phyloP scores from a whole-genome alignment of 2,113 vertebrate genomes.

The Andinoacara biseriatus region DNA sequence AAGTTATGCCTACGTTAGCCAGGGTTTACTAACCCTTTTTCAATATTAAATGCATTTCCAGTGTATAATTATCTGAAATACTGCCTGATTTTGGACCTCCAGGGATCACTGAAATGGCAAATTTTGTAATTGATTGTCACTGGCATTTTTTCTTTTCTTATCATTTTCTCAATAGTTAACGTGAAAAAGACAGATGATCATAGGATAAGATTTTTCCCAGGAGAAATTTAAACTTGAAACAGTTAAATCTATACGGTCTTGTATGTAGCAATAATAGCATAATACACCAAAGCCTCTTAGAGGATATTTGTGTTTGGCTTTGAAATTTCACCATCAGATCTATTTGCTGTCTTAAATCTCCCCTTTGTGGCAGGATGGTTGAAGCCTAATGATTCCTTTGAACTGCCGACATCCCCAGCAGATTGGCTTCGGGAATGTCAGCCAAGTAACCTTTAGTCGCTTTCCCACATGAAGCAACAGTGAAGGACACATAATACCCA shows the following conservation, averaged over 20 bases:
- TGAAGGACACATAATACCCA: constrained; percentile 42
- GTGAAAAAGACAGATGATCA: neutral
- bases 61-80: neutral
- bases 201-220: constrained; percentile 62
- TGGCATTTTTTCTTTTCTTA: neutral
- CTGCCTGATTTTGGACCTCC: neutral
- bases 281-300: constrained; percentile 73
- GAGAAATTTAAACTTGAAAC: constrained; percentile 71
- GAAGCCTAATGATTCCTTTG: constrained; percentile 76
- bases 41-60: neutral
- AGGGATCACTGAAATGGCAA: neutral
- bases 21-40: neutral
- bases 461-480: constrained; percentile 71
- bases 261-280: constrained; percentile 52
- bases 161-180: neutral
- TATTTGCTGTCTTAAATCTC: constrained; percentile 79
- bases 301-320: constrained; percentile 75
- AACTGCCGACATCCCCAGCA: constrained; percentile 54
- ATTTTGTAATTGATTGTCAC: neutral
- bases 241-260: constrained; percentile 57
- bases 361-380: constrained; percentile 56
- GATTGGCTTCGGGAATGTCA: constrained; percentile 80
- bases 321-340: constrained; percentile 66
- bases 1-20: neutral
- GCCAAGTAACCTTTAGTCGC: constrained; percentile 84